Evolutionary conservation across 2,113 vertebrate genomes (phyloP), one percentile per base, ranked within the genome.

Genomic region (Sphaerodactylus townsendi): DNA sequence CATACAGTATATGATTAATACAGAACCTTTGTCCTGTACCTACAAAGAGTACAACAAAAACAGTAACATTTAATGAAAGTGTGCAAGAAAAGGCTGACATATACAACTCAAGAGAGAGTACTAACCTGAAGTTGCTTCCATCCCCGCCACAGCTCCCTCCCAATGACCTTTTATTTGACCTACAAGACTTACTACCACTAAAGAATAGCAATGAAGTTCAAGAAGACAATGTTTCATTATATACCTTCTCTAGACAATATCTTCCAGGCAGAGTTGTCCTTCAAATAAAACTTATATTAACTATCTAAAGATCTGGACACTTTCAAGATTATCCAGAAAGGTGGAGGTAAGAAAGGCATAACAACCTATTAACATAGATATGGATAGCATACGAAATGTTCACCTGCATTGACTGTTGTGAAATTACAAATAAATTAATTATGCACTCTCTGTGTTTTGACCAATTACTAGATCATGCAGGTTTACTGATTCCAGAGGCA

Each of bases 161-260:
- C 82, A 91, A 88, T 89, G 87, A 95, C 90, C 88, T 94, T 93
- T 94, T 78, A 73, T 90, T 88, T 93, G 88, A 94, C 92, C 93
- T 93, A 85, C 79, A 93, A 85, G 76, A 59, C 85, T 23, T 82
- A 90, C 33, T 19, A 89, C 82, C 13, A 13, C 72, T 83, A 46
- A 88, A 90, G 89, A 93, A 93, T 89, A 90, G 7, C 53, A 92
- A 93, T 85, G 76, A 91, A 81, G 39, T 62, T 39, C 65, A 89
- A 91, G 78, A 59, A 91, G 44, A 41, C 87, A 88, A 0, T 33
- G 71, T 68, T 72, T 66, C 48, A 64, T 76, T 77, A 65, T 75
- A 71, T 15, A 66, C 39, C n/a, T 82, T 93, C 75, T 77, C 84
- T 84, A 75, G 81, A 86, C 74, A 92, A 77, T 53, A 76, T 13